Evolutionary conservation across 2,113 vertebrate species (phyloP).

Genomic region (Speoplatyrhinus poulsoni): DNA sequence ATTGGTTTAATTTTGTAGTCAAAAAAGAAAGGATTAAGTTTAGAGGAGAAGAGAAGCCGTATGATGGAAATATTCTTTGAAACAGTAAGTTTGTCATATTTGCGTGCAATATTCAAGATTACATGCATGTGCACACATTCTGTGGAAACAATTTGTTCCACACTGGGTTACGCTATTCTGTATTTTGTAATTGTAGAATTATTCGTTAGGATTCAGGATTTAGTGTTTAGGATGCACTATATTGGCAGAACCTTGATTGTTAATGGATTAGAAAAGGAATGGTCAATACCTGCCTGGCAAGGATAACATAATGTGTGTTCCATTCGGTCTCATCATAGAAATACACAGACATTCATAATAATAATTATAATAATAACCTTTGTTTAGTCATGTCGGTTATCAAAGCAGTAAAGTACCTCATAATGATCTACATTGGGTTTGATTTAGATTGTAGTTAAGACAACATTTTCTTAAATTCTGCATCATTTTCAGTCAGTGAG

Average conservation of each 20-base stretch:
- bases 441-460: not conserved
- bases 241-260: too few relatives aligned
- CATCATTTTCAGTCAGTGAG: not conserved
- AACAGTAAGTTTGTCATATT: constrained; percentile 77
- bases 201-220: too few relatives aligned
- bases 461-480: not conserved
- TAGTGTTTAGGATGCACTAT: too few relatives aligned
- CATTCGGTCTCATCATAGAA: not conserved
- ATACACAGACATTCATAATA: not conserved
- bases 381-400: not conserved
- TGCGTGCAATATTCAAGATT: too few relatives aligned
- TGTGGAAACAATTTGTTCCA: too few relatives aligned
- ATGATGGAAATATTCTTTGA: constrained; percentile 99
- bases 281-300: not conserved
- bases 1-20: constrained; percentile 77
- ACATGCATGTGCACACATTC: too few relatives aligned
- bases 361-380: not conserved
- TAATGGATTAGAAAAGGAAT: too few relatives aligned
- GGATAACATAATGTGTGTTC: not conserved
- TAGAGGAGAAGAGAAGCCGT: constrained; percentile 92
- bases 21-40: constrained; percentile 93
- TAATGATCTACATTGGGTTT: not conserved
- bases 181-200: too few relatives aligned
- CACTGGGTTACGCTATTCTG: too few relatives aligned
- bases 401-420: not conserved